Base-by-base conservation (phyloP, 2,888 invertebrate genomes). In the Cataglyphis livida region DNA sequence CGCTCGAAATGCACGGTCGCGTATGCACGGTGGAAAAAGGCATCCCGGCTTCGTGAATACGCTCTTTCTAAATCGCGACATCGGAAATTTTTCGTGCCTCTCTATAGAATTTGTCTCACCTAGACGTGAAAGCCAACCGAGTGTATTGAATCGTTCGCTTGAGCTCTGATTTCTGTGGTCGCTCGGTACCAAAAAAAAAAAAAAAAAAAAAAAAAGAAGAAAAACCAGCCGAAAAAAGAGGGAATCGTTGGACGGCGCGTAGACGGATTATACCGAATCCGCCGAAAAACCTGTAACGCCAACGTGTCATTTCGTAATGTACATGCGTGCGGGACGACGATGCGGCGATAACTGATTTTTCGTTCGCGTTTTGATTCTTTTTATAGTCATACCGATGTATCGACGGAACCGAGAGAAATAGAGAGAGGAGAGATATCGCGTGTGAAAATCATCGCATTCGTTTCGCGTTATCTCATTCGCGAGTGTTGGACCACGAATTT, bases 331-430 rank as follows among this genome's bases (percentile, higher is more conserved):
- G 38, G 18, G 6, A 51, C 12, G 35, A 41, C 57, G 57, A 76
- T 64, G 48, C 10, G 51, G 66, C 64, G 38, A 79, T 70, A 70
- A 59, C 70, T 79, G 70, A 79, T 79, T 79, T 79, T 70, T 70
- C 44, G 70, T 61, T 66, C 85, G 57, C 78, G 82, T 65, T 51
- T 51, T 51, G 85, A 84, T 86, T 64, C 82, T 61, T 79, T 87
- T 86, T 87, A 35, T 66, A 82, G 62, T 44, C 82, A 25, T 15
- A 70, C n/a, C 75, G 86, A 28, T 64, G 38, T 64, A 79, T 75
- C 66, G 65, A 75, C 57, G 35, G 21, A 44, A 48, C 18, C 9
- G 48, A 25, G 62, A 38, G 32, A n/a, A 73, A 65, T 32, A 48
- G 51, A 48, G 38, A 48, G 5, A 35, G 44, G 38, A 18, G 65